Percentiles rank a stretch among this genome's conserved stretches.
These are phyloP conservation scores for Bathynomus jamesi DNA, from an alignment of 1,140 invertebrate species.

Conservation along the genomic window DNA sequence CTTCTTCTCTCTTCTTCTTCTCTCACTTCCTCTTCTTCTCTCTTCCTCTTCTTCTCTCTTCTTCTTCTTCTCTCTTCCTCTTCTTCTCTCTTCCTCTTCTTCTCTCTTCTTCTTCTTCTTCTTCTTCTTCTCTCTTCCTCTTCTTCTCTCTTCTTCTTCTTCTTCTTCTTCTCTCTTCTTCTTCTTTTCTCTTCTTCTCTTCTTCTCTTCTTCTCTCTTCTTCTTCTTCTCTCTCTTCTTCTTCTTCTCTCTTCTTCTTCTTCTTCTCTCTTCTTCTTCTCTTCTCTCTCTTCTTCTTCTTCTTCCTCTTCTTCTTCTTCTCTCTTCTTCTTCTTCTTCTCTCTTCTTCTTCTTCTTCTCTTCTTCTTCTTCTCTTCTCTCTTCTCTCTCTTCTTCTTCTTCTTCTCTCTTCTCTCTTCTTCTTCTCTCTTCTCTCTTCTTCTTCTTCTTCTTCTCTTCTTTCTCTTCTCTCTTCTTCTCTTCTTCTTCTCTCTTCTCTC, in stretches of 20 bases:
- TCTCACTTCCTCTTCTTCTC: not conserved
- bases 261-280: not conserved
- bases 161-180: not conserved
- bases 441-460: not conserved
- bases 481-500: not conserved
- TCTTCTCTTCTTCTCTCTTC: not conserved
- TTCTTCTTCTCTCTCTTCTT: not conserved
- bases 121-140: not conserved
- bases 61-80: not conserved
- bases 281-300: not conserved
- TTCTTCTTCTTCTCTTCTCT: conserved; percentile 8
- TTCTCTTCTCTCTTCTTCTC: not conserved
- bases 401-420: not conserved
- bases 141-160: not conserved
- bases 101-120: too few relatives aligned
- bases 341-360: not conserved
- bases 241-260: not conserved
- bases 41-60: not conserved
- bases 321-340: not conserved
- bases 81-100: too few relatives aligned
- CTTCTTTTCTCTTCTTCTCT: not conserved
- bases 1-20: not conserved
- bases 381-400: not conserved
- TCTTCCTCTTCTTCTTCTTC: not conserved
- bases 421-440: not conserved